Evolutionary conservation across 1,140 invertebrate genomes (phyloP).

Genomic region (Camponotus vicinus): DNA sequence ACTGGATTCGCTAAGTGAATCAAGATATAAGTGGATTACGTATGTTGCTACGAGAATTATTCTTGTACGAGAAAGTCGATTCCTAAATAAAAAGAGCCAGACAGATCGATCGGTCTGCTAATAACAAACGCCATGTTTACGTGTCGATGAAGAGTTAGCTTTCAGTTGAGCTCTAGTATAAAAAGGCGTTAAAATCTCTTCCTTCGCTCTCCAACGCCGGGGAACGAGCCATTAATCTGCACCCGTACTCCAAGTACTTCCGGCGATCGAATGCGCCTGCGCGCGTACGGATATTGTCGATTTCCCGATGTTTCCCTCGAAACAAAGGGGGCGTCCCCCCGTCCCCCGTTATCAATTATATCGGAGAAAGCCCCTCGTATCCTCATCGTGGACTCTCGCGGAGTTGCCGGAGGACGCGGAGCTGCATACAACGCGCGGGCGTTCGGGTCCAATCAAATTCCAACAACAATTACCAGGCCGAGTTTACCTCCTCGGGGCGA

Average conservation of each 20-base stretch:
- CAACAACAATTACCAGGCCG: slow-evolving; percentile 82
- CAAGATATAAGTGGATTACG: neutral
- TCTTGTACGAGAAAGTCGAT: neutral
- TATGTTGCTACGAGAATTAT: neutral
- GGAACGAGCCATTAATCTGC: neutral
- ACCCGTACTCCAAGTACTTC: neutral
- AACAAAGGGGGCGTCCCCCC: slow-evolving; percentile 22
- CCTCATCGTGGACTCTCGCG: slow-evolving; percentile 32
- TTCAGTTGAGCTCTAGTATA: neutral
- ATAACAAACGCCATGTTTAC: no score
- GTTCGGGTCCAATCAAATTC: slow-evolving; percentile 59
- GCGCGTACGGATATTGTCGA: neutral
- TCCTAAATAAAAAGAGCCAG: no score
- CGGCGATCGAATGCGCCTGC: slow-evolving; percentile 17
- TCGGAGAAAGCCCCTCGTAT: slow-evolving; percentile 55
- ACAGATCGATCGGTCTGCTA: no score
- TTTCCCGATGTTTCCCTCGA: slow-evolving; percentile 9
- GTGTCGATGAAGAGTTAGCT: no score
- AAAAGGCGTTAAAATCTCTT: neutral
- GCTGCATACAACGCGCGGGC: neutral
- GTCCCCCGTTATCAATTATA: slow-evolving; percentile 65
- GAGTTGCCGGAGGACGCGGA: slow-evolving; percentile 51
- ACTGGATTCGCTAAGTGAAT: neutral
- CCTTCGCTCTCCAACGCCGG: no score
- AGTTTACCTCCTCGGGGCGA: slow-evolving; percentile 78